Evolutionary conservation across 2,888 invertebrate species (phyloP).

Genomic region (Tachina lurida): DNA sequence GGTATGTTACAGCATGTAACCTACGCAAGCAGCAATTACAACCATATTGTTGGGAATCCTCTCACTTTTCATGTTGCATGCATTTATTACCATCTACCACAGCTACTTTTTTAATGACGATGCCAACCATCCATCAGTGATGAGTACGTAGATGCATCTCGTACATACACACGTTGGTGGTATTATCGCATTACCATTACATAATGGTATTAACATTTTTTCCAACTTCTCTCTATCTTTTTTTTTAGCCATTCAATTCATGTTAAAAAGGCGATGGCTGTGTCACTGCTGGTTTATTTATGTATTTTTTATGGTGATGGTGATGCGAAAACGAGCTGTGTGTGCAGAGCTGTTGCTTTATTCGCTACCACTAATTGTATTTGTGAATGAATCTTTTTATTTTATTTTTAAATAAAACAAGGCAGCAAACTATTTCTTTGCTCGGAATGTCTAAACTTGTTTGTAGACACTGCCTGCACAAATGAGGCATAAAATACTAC

Average conservation of each 20-base stretch:
- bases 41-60: constrained; percentile 78
- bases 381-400: constrained; percentile 42
- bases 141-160: background rate
- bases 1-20: constrained; percentile 43
- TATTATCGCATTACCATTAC: constrained; percentile 56
- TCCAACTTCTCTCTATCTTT: constrained; percentile 28
- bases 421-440: constrained; percentile 19
- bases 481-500: constrained; percentile 19
- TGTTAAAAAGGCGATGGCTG: constrained; percentile 64
- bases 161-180: constrained; percentile 8
- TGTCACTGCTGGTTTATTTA: constrained; percentile 53
- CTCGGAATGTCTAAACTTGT: constrained; percentile 11
- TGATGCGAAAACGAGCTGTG: constrained; percentile 5
- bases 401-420: constrained; percentile 8
- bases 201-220: constrained; percentile 64
- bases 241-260: constrained; percentile 46
- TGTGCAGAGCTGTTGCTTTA: constrained; percentile 1
- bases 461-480: constrained; percentile 30
- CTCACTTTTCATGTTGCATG: constrained; percentile 77
- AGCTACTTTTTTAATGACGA: constrained; percentile 61
- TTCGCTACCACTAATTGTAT: constrained; percentile 27
- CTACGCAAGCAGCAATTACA: constrained; percentile 60
- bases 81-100: constrained; percentile 33
- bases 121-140: constrained; percentile 29
- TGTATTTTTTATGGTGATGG: constrained; percentile 34